Conservation (phyloP, 2,888 invertebrate species). For the Mesorhabditis belari region DNA sequence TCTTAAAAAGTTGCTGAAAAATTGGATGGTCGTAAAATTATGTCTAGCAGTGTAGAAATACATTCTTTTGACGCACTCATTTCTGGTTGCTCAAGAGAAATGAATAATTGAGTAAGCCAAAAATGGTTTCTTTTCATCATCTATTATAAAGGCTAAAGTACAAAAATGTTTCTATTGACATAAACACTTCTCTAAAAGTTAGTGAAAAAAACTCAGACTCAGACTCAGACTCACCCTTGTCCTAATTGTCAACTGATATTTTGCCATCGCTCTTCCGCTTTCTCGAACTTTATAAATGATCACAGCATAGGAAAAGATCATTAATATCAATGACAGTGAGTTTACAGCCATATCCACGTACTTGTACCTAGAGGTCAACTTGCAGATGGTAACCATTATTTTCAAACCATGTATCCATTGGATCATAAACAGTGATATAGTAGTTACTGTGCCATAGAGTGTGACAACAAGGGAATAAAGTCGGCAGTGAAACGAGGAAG, state of each 20-base stretch:
- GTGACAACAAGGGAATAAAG: constrained; percentile 46
- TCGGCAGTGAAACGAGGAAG: constrained; percentile 41
- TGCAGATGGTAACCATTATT: not conserved
- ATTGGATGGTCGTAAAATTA: too few species aligned
- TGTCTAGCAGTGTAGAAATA: too few species aligned
- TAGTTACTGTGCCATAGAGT: constrained; percentile 40
- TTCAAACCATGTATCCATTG: constrained; percentile 32
- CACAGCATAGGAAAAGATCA: constrained; percentile 49
- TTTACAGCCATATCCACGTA: constrained; percentile 48
- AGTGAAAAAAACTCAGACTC: too few species aligned
- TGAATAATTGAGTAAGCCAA: too few species aligned
- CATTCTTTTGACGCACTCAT: too few species aligned
- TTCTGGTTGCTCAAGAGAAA: too few species aligned
- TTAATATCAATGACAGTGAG: constrained; percentile 36
- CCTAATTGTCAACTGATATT: constrained; percentile 42
- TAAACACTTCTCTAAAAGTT: too few species aligned
- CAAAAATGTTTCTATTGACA: too few species aligned
- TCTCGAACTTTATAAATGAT: constrained; percentile 47
- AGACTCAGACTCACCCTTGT: constrained; percentile 27
- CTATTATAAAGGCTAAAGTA: too few species aligned
- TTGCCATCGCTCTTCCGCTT: constrained; percentile 45
- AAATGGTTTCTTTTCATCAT: too few species aligned
- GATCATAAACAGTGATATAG: constrained; percentile 41
- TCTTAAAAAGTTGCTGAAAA: too few species aligned
- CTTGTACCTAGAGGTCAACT: constrained; percentile 30